phyloP scores from a whole-genome alignment of 2,113 vertebrate species.

The Rynchops niger region DNA sequence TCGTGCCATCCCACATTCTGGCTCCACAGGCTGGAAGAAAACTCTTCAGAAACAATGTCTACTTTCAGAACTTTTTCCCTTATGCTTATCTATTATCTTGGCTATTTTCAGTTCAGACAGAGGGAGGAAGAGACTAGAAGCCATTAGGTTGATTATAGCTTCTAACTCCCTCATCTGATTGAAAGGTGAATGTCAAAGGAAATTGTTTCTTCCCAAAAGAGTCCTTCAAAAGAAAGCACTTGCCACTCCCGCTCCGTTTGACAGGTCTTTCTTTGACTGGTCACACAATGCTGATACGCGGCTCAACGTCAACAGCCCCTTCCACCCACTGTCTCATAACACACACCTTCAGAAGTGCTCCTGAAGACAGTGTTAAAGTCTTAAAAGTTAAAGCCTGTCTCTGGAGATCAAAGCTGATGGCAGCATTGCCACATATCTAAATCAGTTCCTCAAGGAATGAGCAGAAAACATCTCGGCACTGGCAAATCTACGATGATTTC shows the following conservation, averaged over 20 bases:
- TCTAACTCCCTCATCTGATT: background rate
- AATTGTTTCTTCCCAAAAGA: background rate
- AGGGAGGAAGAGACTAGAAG: background rate
- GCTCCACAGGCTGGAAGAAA: background rate
- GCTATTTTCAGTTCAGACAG: background rate
- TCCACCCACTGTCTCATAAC: background rate
- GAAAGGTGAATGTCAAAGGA: background rate
- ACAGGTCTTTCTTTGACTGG: background rate
- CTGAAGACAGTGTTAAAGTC: background rate
- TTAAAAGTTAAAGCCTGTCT: too few species aligned
- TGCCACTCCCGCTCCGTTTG: accelerated
- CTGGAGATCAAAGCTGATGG: background rate
- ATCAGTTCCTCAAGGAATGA: background rate
- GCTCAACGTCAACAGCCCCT: background rate
- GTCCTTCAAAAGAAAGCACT: background rate
- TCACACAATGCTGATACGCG: accelerated
- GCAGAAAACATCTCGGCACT: accelerated
- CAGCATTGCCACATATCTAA: background rate
- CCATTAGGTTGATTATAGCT: background rate
- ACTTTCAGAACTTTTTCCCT: background rate
- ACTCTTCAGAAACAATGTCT: background rate
- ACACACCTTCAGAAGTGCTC: background rate
- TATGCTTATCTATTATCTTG: background rate
- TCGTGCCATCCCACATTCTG: background rate
- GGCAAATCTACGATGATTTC: accelerated